phyloP scores from a whole-genome alignment of 2,888 invertebrate species.

The Drosophila nigritarsus region DNA sequence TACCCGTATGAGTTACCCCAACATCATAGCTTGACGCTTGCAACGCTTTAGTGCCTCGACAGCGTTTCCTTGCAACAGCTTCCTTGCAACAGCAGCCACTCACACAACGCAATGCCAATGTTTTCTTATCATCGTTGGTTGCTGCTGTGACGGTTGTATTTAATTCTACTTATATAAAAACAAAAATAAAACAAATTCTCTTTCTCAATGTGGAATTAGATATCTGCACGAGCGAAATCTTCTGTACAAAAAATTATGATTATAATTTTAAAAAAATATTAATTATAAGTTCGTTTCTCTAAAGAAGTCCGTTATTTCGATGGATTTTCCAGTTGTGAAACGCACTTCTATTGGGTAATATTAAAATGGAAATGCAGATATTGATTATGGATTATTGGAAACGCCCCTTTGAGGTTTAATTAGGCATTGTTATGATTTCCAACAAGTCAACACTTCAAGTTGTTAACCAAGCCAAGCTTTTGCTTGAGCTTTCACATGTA shows the following conservation, averaged over 20 bases:
- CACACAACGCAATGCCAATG: neutral
- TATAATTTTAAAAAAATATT: neutral
- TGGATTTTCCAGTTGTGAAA: neutral
- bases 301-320: neutral
- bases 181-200: neutral
- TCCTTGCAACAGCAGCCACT: conserved; percentile 48
- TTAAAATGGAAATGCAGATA: neutral
- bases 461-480: neutral
- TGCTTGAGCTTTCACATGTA: conserved; percentile 1
- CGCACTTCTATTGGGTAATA: neutral
- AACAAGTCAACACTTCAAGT: neutral
- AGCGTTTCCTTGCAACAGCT: conserved; percentile 54
- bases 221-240: conserved; percentile 9
- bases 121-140: neutral
- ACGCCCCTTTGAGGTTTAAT: neutral
- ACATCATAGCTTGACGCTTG: conserved; percentile 11
- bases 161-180: conserved; percentile 2
- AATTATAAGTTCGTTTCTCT: no score
- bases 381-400: neutral
- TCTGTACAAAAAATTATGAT: neutral
- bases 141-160: conserved; percentile 12
- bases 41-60: conserved; percentile 43
- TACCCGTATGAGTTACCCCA: conserved; percentile 10
- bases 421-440: neutral
- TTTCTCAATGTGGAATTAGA: conserved; percentile 5